phyloP scores from a whole-genome alignment of 2,113 vertebrate species.

The Haplotaxodon microlepis region DNA sequence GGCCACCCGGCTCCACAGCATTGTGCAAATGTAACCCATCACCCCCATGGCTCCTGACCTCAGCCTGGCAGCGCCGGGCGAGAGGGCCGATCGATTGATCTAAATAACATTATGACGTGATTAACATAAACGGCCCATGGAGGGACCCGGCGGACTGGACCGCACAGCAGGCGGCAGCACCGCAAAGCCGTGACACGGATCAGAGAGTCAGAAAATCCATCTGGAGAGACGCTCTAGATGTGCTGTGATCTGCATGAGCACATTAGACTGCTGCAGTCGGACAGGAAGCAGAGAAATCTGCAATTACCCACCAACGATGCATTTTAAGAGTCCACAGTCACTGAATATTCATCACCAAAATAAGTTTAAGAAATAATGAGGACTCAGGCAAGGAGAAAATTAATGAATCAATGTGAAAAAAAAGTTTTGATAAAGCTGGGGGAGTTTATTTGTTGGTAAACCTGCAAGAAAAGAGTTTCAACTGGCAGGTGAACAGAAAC shows the following conservation, averaged over 20 bases:
- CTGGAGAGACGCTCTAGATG: not conserved
- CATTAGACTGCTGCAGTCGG: not conserved
- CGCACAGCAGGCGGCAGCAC: conserved; percentile 7
- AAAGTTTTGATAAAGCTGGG: not conserved
- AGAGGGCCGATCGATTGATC: conserved; percentile 60
- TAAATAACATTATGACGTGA: conserved; percentile 71
- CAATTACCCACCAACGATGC: not conserved
- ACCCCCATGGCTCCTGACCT: conserved; percentile 62
- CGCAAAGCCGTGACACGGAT: not conserved
- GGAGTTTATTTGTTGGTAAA: not conserved
- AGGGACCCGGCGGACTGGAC: conserved; percentile 22
- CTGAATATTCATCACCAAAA: not conserved
- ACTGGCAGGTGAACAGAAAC: not conserved
- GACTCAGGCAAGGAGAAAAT: not conserved
- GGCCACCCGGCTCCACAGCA: conserved; percentile 19
- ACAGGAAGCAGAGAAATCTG: not conserved
- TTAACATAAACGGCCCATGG: conserved; percentile 59
- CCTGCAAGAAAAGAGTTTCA: not conserved
- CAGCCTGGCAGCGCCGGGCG: conserved; percentile 28
- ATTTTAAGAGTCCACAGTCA: not conserved
- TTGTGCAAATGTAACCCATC: conserved; percentile 62
- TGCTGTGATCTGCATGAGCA: not conserved
- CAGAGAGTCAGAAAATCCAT: conserved; percentile 38
- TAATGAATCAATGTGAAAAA: not conserved
- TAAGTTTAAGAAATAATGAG: not conserved